Conservation (phyloP, 1,140 invertebrate species). For the Lepidurus packardi region DNA sequence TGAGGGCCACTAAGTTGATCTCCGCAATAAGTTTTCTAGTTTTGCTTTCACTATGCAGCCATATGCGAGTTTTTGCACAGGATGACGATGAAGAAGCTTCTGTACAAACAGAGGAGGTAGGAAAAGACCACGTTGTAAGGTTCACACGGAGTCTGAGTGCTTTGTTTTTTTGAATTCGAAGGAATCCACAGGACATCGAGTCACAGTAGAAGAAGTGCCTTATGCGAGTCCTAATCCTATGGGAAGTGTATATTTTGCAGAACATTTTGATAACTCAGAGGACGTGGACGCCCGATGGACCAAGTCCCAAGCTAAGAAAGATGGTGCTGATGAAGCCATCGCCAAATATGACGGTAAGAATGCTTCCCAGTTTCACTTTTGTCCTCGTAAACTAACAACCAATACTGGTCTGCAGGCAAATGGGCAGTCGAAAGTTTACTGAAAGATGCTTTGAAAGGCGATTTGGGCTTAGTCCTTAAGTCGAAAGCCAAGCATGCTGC, state of each 20-base stretch:
- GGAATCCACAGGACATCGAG: neutral
- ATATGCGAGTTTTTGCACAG: neutral
- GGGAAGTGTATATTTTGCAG: slow-evolving; percentile 67
- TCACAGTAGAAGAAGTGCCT: slow-evolving; percentile 38
- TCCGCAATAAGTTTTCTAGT: neutral
- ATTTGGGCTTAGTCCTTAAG: slow-evolving; percentile 83
- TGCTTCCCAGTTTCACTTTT: neutral
- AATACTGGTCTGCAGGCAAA: slow-evolving; percentile 48
- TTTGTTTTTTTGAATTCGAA: neutral
- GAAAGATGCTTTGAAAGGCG: slow-evolving; percentile 68
- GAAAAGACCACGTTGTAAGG: neutral
- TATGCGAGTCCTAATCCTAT: slow-evolving; percentile 45
- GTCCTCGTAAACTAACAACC: neutral
- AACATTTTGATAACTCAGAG: slow-evolving; percentile 78
- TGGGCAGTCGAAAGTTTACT: slow-evolving; percentile 73
- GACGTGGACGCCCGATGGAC: slow-evolving; percentile 76
- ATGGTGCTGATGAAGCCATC: slow-evolving; percentile 81
- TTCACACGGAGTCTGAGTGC: neutral
- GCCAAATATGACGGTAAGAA: slow-evolving; percentile 88
- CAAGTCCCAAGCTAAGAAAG: slow-evolving; percentile 86
- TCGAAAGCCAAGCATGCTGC: slow-evolving; percentile 95
- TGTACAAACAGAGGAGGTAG: slow-evolving; percentile 1
- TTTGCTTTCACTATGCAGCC: neutral
- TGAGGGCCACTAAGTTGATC: neutral
- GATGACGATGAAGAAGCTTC: slow-evolving; percentile 1